A percentile compares a stretch with the other conserved stretches of the same genome.
Conservation (phyloP, 2,113 vertebrate species). For the Arizona elegans region DNA sequence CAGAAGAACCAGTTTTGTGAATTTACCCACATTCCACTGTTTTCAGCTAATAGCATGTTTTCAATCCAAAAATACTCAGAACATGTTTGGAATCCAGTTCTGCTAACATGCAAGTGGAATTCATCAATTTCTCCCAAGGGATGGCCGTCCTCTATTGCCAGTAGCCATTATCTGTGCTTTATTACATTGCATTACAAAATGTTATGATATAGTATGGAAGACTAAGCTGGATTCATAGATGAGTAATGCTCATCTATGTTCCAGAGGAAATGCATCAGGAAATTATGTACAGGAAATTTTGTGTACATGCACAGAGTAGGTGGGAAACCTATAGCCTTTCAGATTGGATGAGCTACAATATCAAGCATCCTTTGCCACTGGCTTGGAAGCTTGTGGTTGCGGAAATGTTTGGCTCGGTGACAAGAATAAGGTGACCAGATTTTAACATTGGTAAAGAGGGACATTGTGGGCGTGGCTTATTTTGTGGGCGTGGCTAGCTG, state of each 20-base stretch:
- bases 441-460: too few relatives aligned
- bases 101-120: background rate
- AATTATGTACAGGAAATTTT: too few relatives aligned
- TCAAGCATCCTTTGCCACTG: background rate
- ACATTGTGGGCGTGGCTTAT: too few relatives aligned
- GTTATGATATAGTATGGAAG: background rate
- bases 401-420: background rate
- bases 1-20: conserved; percentile 1
- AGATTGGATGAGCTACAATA: background rate
- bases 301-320: background rate
- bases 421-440: too few relatives aligned
- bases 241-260: background rate
- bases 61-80: background rate
- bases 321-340: background rate
- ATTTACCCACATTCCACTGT: background rate
- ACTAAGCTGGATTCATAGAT: background rate
- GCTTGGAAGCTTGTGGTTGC: background rate
- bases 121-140: background rate
- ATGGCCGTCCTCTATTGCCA: background rate
- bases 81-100: background rate
- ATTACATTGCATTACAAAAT: background rate
- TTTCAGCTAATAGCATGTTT: background rate
- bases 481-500: too few relatives aligned
- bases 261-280: background rate
- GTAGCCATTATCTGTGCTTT: background rate